Evolutionary conservation across 1,140 invertebrate genomes (phyloP).

Genomic region (Harlomillsia oculata): DNA sequence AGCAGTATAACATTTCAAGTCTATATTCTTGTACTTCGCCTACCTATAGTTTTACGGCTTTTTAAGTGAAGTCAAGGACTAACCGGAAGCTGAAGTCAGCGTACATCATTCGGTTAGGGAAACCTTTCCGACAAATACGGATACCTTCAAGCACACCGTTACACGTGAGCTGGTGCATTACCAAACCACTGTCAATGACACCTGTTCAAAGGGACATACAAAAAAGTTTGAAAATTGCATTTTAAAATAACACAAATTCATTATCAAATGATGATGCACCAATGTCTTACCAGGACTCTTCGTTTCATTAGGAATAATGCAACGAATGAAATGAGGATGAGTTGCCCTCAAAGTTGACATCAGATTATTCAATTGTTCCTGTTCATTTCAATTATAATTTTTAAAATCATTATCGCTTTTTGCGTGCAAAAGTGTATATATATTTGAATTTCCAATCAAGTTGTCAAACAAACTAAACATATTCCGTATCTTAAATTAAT

Average conservation of each 20-base stretch:
- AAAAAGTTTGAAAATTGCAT: too few relatives aligned
- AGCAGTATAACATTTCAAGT: not conserved
- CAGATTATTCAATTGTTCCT: slow-evolving; percentile 45
- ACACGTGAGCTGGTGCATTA: slow-evolving; percentile 56
- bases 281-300: slow-evolving; percentile 49
- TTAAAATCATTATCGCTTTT: too few relatives aligned
- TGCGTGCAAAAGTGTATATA: too few relatives aligned
- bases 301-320: slow-evolving; percentile 58
- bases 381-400: too few relatives aligned
- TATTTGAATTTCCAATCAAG: too few relatives aligned
- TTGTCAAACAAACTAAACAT: too few relatives aligned
- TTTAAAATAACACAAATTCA: too few relatives aligned
- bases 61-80: slow-evolving; percentile 40
- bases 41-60: not conserved
- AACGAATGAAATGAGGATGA: slow-evolving; percentile 57
- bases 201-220: slow-evolving; percentile 38
- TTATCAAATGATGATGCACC: too few relatives aligned
- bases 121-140: slow-evolving; percentile 99
- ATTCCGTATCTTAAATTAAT: too few relatives aligned
- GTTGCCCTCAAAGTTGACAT: slow-evolving; percentile 50
- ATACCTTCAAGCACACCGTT: slow-evolving; percentile 71
- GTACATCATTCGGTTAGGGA: slow-evolving; percentile 99
- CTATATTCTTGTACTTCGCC: not conserved
- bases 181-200: slow-evolving; percentile 54
- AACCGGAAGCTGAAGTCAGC: slow-evolving; percentile 99